Base-by-base conservation (phyloP, 1,140 invertebrate species). In the Aethina tumida region DNA sequence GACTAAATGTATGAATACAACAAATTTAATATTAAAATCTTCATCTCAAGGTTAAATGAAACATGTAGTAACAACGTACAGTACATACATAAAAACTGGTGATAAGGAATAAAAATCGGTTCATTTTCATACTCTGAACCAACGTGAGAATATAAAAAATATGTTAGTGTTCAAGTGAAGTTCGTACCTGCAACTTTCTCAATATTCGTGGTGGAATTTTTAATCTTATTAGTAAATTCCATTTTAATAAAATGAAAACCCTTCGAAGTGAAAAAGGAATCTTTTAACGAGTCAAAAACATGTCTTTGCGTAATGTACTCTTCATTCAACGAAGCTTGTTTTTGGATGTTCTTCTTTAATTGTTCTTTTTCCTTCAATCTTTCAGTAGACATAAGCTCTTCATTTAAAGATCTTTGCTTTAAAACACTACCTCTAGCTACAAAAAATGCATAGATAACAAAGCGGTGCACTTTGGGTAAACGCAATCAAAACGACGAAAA, bases 351-450 rank as follows among this genome's bases (percentile, higher is more conserved):
- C 46, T 81, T 78, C 30, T 81, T 71, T n/a, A 91, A 73, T 17
- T 72, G 69, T 57, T 90, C 84, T 50, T 88, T 88, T 62, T 91
- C 87, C 41, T 78, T 64, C 47, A 89, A 59, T 41, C 88, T 67
- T 51, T 90, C 86, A 9, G 74, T 74, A 1, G 81, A 85, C 77
- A 91, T 88, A 4, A 90, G 64, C 55, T 91, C 86, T 59, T 92
- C 88, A 57, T 91, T 91, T 41, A 92, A 70, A 1, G 86, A 91
- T 39, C 79, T 82, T 55, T 92, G 88, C 53, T 92, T 91, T 35
- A 84, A 72, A 9, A 88, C 76, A 22, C 70, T 73, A 14, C 73
- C 71, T 41, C 70, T n/a, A n/a, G n/a, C n/a, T n/a, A n/a, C n/a
- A n/a, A n/a, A n/a, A n/a, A n/a, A n/a, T n/a, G n/a, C n/a, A n/a